Base-by-base conservation (phyloP, 2,113 vertebrate genomes). In the Megaleporinus macrocephalus region DNA sequence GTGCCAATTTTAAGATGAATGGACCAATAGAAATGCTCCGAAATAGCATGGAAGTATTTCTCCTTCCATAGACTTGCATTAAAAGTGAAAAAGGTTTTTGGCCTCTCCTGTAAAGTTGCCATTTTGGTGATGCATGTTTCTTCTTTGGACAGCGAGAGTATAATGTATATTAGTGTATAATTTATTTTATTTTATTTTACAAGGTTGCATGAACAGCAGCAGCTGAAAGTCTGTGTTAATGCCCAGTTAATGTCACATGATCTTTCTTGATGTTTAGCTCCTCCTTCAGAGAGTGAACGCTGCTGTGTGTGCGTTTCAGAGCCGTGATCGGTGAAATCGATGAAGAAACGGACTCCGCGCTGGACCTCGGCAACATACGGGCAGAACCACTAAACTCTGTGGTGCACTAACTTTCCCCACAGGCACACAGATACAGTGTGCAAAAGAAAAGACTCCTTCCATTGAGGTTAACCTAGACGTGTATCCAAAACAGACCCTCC, bases 281-380 rank as follows among this genome's bases (percentile, higher is more conserved):
- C 0, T 61, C 71, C 15, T 71, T 69, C 13, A 30, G n/a, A 55
- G 15, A 1, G 15, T 53, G 14, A 22, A 9, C 36, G 11, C 24
- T 7, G 16, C 24, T 81, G 14, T 49, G n/a, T 15, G 0, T 90
- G 59, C 88, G 11, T 93, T 91, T 20, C 90, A 99, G 98, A 62
- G 98, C 98, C 22, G 98, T 99, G 79, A 99, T 99, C 86, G 98
- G 98, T 72, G 98, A 99, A 92, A 99, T 99, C 80, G 98, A 99
- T 80, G 98, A 99, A 91, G 98, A 99, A 77, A 98, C 98, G 0
- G 98, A 99, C 91, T 98, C 97, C 47, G 94, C 97, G 0, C 93
- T 99, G 92, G 98, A 99, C 87, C 89, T 99, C 87, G 96, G 97
- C 22, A 99, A 99, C 88, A 99, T 99, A 88, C 88, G 98, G 89